Base-by-base conservation (phyloP, 2,888 invertebrate species). In the Meta bourneti region DNA sequence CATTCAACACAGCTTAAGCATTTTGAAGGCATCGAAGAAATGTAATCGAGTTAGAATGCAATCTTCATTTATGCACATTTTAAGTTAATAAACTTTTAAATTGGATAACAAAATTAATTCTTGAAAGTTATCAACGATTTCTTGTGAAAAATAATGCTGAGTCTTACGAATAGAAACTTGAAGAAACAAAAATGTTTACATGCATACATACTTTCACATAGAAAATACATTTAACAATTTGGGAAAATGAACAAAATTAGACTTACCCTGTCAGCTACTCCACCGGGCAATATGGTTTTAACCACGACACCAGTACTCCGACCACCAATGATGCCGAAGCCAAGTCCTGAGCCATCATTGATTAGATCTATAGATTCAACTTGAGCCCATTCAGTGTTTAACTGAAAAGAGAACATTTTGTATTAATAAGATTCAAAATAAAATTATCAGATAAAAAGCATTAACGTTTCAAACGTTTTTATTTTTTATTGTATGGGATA, bases 331-430 rank as follows among this genome's bases (percentile, higher is more conserved):
- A 99, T 99, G 94, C 99, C 99, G 96, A 99, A 99, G 71, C 99
- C 99, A 94, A 99, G 96, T 54, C 99, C 99, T 92, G 98, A 98
- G 93, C 99, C 99, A 96, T 99, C 99, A 95, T 99, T 99, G 78
- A 98, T 97, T 93, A 99, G 96, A 95, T 99, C 99, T 94, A 99
- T 98, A 92, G 99, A 98, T 96, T 99, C 99, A 94, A 99, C 98
- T 96, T 99, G 99, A 94, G 98, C 98, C 99, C 99, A 99, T 96
- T 99, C 99, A 95, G 99, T 99, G 96, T 98, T 99, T 96, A 99
- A 96, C 97, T 98, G 70, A 5, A 84, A 83, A 0, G n/a, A 48
- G 20, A 74, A 61, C 11, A 16, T 0, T 61, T 11, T 5, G 61
- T 61, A 61, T 61, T 16, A 61, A 8, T 94, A 49, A 48, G 9